Evolutionary conservation across 2,797 vertebrate species (phyloP).

Genomic region (Serranus cabrilla): DNA sequence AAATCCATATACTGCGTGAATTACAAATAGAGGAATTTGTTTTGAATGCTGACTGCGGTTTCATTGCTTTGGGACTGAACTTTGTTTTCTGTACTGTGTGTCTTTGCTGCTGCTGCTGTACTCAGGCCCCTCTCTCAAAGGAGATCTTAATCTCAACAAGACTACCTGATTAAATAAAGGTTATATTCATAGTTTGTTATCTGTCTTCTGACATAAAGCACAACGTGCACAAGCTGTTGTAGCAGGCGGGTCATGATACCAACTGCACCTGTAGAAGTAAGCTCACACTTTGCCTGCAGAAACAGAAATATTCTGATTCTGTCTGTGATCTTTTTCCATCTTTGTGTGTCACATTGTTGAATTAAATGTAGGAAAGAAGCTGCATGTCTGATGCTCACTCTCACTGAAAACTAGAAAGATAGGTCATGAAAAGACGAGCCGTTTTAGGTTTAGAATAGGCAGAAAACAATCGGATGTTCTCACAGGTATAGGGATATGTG

Average conservation of each 20-base stretch:
- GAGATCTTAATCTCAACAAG: slow-evolving; percentile 13
- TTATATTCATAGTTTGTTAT: slow-evolving; percentile 1
- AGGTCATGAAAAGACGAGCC: not conserved
- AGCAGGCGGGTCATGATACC: not conserved
- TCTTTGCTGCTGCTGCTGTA: not conserved
- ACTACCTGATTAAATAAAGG: slow-evolving; percentile 18
- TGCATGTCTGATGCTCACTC: not conserved
- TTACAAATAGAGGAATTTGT: not conserved
- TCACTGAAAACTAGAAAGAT: not conserved
- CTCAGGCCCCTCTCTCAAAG: not conserved
- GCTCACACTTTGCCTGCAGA: slow-evolving; percentile 6
- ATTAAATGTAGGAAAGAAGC: not conserved
- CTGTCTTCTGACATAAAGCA: not conserved
- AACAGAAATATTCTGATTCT: not conserved
- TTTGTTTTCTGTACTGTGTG: not conserved
- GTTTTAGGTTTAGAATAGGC: not conserved
- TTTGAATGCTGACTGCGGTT: not conserved
- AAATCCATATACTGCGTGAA: too few relatives aligned
- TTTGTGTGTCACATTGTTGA: not conserved
- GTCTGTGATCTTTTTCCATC: not conserved
- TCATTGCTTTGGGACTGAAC: not conserved
- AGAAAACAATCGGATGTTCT: not conserved
- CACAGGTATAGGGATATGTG: not conserved
- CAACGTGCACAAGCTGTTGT: not conserved
- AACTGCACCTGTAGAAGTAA: not conserved